Base-by-base conservation (phyloP, 2,888 invertebrate species). In the Chymomyza procnemis region DNA sequence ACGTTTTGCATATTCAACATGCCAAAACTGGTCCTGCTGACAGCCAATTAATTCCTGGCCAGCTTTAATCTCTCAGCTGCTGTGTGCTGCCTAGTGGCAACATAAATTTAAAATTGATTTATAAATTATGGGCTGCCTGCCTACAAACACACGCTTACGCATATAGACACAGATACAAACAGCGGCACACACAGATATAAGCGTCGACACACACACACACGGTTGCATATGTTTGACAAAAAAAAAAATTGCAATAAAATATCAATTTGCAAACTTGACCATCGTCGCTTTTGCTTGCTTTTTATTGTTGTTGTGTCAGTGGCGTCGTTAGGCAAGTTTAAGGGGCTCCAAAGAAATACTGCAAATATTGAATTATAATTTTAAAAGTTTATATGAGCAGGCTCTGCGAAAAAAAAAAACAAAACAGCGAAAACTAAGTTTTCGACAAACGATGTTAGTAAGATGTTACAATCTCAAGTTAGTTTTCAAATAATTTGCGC, bases 221-320 rank as follows among this genome's bases (percentile, higher is more conserved):
- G 19, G 16, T 18, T 47, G 47, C 22, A 60, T 26, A 57, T 60
- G 34, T 9, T 14, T 50, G 50, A 50, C 50, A 64, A 18, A 54
- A 64, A 63, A 48, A 54, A 68, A 73, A 73, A 73, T 73, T 70
- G 74, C 75, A 83, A 81, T 81, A 83, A 81, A 83, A 83, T 78
- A 80, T 83, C 84, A 83, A 83, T 84, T 84, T 83, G 76, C 81
- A 78, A 78, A 83, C 73, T 80, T 79, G 73, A 69, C 69, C 76
- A 66, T 71, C 69, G 66, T 54, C 47, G 34, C 30, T 14, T 55
- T 18, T 16, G 63, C 67, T 50, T 19, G 54, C 57, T 16, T 12
- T 56, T 57, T 57, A 41, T 66, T 12, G 61, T 30, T n/a, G 50
- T 57, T 16, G 48, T 54, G 22, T 1, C 26, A 26, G 26, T 26